phyloP scores from a whole-genome alignment of 92 coral and sea anemone genomes.

The Siderastrea radians region DNA sequence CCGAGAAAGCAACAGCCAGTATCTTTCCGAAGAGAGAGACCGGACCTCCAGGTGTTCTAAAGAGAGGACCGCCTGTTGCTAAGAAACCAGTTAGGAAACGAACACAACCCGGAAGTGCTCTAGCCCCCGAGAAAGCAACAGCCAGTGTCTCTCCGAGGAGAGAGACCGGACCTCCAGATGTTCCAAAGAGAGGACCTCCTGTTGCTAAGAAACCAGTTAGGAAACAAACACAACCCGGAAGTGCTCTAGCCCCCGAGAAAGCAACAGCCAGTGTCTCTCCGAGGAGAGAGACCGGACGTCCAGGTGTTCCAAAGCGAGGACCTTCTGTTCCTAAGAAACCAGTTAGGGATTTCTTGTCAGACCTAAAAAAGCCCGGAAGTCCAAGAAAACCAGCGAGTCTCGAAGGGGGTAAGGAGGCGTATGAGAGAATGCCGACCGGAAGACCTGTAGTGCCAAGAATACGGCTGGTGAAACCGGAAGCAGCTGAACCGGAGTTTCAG shows the following conservation, averaged over 20 bases:
- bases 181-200: no score
- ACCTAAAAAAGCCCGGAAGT: neutral
- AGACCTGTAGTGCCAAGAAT: conserved; percentile 31
- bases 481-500: conserved; percentile 39
- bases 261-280: conserved; percentile 26
- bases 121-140: no score
- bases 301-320: conserved; percentile 10
- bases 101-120: no score
- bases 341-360: neutral
- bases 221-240: conserved; percentile 48
- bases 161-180: no score
- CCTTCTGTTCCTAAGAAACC: conserved; percentile 52
- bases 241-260: conserved; percentile 57
- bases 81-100: no score
- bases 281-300: conserved; percentile 49
- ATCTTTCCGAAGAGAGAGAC: no score
- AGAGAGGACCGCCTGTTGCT: no score
- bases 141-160: no score
- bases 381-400: conserved; percentile 43
- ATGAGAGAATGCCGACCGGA: conserved; percentile 8
- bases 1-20: no score
- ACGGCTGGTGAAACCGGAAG: conserved; percentile 7
- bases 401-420: neutral
- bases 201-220: no score
- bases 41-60: no score